Percentiles rank a stretch among this genome's conserved stretches.
Conservation (phyloP, 1,140 invertebrate genomes). For the Rhyacophila brunnea region DNA sequence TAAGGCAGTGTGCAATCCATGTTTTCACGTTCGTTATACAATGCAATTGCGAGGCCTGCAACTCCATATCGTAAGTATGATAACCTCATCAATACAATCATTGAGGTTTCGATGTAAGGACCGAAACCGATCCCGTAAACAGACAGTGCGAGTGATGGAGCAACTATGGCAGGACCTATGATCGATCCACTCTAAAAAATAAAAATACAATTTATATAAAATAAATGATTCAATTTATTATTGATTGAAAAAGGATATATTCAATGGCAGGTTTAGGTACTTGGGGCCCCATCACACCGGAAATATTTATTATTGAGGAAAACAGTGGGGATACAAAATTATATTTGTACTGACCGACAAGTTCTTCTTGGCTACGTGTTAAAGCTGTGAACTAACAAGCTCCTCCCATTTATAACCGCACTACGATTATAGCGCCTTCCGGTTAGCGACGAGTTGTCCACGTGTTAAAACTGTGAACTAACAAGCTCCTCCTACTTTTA, state of each 20-base stretch:
- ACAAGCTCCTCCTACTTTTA: no score
- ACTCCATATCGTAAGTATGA: constrained; percentile 61
- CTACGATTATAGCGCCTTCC: no score
- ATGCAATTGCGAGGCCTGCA: constrained; percentile 48
- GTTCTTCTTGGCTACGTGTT: neutral
- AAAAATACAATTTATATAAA: constrained; percentile 14
- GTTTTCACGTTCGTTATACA: constrained; percentile 42
- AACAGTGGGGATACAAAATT: neutral
- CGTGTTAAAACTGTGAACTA: no score
- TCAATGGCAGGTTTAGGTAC: neutral
- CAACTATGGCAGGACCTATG: constrained; percentile 57
- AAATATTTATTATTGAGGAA: neutral
- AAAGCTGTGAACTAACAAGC: no score
- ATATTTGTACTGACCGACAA: neutral
- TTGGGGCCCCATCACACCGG: neutral
- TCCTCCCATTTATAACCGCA: no score
- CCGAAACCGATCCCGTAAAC: constrained; percentile 67
- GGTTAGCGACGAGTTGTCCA: no score
- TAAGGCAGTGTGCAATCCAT: constrained; percentile 59
- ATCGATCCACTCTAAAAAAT: constrained; percentile 61
- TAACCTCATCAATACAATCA: constrained; percentile 58
- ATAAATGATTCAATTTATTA: constrained; percentile 6
- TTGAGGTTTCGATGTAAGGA: constrained; percentile 52
- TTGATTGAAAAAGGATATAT: neutral
- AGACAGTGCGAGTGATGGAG: constrained; percentile 59